Conservation (phyloP, 2,797 vertebrate genomes). For the Amphiprion clarkii region DNA sequence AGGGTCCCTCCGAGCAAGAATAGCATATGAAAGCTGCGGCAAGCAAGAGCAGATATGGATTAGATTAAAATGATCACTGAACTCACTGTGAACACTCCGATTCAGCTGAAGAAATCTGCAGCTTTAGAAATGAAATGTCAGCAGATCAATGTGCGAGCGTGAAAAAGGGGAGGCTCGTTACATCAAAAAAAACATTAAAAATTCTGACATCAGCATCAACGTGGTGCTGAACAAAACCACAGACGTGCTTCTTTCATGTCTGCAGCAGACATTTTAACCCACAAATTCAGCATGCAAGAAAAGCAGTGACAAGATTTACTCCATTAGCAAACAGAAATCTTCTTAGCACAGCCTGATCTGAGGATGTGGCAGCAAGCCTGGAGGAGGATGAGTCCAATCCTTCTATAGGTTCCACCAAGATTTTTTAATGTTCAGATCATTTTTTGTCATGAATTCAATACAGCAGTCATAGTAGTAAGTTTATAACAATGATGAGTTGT, state of each 20-base stretch:
- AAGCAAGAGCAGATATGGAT: slow-evolving; percentile 22
- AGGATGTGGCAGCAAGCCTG: slow-evolving; percentile 72
- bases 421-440: not conserved
- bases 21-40: slow-evolving; percentile 10
- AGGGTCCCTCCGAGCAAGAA: slow-evolving; percentile 24
- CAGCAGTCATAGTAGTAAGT: not conserved
- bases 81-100: not conserved
- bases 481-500: not conserved
- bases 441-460: not conserved
- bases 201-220: not conserved
- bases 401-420: slow-evolving; percentile 32
- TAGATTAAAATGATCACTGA: slow-evolving; percentile 14
- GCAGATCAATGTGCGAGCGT: not conserved
- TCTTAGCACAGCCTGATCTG: slow-evolving; percentile 79
- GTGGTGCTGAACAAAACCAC: slow-evolving; percentile 1
- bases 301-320: slow-evolving; percentile 66
- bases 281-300: slow-evolving; percentile 60
- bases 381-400: slow-evolving; percentile 53
- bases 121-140: not conserved
- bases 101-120: not conserved
- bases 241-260: slow-evolving; percentile 28
- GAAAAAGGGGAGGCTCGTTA: not conserved
- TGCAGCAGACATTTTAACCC: slow-evolving; percentile 50
- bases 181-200: not conserved
- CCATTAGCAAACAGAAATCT: slow-evolving; percentile 71